phyloP scores from a whole-genome alignment of 2,888 invertebrate genomes.

The Cheilosia variabilis region DNA sequence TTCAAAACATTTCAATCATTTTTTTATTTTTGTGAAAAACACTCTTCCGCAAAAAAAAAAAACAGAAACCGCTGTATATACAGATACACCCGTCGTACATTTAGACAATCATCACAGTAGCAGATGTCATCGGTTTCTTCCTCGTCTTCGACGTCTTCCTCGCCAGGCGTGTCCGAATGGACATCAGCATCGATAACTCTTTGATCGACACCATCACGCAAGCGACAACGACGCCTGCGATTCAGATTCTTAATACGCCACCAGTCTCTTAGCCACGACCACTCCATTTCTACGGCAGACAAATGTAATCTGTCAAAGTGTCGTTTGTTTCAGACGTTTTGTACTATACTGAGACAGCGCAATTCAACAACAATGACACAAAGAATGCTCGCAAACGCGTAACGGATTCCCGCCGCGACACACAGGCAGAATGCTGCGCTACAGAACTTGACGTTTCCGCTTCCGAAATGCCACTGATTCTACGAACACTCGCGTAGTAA shows the following conservation, averaged over 20 bases:
- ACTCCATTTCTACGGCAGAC: slow-evolving; percentile 86
- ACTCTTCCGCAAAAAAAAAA: slow-evolving; percentile 15
- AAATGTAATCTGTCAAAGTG: slow-evolving; percentile 52
- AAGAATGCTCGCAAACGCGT: slow-evolving; percentile 1
- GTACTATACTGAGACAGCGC: slow-evolving; percentile 14
- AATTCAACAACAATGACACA: slow-evolving; percentile 22
- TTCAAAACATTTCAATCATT: slow-evolving; percentile 42
- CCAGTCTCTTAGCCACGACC: slow-evolving; percentile 92
- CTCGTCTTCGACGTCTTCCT: slow-evolving; percentile 73
- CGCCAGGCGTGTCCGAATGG: slow-evolving; percentile 55
- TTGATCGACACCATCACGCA: slow-evolving; percentile 86
- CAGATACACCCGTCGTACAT: slow-evolving; percentile 79
- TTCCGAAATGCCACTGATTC: slow-evolving; percentile 60
- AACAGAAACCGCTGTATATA: background rate
- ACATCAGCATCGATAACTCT: slow-evolving; percentile 85
- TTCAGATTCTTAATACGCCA: slow-evolving; percentile 90
- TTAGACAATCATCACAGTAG: slow-evolving; percentile 90
- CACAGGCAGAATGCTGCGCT: slow-evolving; percentile 7
- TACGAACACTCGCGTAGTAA: slow-evolving; percentile 19
- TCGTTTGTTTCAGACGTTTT: slow-evolving; percentile 51
- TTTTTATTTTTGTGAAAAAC: slow-evolving; percentile 5
- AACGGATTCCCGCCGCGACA: slow-evolving; percentile 28
- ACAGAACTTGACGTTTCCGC: slow-evolving; percentile 65
- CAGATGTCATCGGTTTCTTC: slow-evolving; percentile 87
- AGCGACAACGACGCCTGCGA: slow-evolving; percentile 78